phyloP scores from a whole-genome alignment of 2,888 invertebrate genomes.

The Ennomos quercinarius region DNA sequence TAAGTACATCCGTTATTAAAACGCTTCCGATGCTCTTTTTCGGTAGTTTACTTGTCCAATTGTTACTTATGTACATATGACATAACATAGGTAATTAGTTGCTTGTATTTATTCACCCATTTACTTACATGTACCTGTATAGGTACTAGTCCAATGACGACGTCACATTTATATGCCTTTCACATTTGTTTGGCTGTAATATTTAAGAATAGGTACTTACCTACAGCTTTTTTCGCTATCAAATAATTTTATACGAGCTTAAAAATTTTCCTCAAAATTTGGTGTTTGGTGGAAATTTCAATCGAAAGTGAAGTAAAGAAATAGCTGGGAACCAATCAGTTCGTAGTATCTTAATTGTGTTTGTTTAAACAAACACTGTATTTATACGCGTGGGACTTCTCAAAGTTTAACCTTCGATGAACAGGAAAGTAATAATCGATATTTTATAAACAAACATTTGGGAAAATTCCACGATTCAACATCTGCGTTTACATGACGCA shows the following conservation, averaged over 20 bases:
- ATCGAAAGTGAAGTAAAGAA: not conserved
- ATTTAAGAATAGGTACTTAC: too few relatives aligned
- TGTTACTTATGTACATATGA: not conserved
- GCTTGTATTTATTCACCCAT: too few relatives aligned
- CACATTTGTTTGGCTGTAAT: too few relatives aligned
- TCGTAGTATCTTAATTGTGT: not conserved
- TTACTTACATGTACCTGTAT: too few relatives aligned
- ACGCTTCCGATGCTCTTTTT: slow-evolving; percentile 20
- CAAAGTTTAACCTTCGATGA: slow-evolving; percentile 5
- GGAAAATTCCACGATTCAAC: slow-evolving; percentile 16
- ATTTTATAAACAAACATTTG: slow-evolving; percentile 15
- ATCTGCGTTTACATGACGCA: slow-evolving; percentile 19
- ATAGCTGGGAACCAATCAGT: not conserved
- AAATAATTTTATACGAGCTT: too few relatives aligned
- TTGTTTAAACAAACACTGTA: not conserved
- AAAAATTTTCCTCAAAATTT: too few relatives aligned
- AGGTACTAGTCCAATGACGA: too few relatives aligned
- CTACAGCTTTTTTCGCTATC: too few relatives aligned
- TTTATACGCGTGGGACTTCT: slow-evolving; percentile 25
- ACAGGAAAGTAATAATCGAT: slow-evolving; percentile 10
- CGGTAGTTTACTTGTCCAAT: slow-evolving; percentile 1
- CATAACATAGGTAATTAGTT: too few relatives aligned
- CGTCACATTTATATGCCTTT: too few relatives aligned
- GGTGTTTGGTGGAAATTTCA: not conserved
- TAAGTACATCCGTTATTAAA: slow-evolving; percentile 29